phyloP scores from a whole-genome alignment of 2,888 invertebrate species.

The Drosophila diplacantha region DNA sequence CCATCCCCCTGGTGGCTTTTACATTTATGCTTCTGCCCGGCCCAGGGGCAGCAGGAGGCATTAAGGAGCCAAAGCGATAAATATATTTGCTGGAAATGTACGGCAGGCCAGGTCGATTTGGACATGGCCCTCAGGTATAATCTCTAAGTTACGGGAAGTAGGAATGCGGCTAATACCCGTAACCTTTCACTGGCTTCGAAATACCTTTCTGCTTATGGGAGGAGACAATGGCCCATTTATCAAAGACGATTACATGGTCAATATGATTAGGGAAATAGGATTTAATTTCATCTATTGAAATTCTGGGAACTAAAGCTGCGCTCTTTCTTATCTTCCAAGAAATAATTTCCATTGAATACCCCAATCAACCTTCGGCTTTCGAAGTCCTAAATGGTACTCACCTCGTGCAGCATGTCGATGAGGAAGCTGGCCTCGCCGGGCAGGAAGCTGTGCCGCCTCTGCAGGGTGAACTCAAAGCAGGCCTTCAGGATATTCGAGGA shows the following conservation, averaged over 20 bases:
- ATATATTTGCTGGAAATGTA: conserved; percentile 5
- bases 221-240: neutral
- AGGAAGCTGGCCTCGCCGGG: conserved; percentile 78
- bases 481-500: conserved; percentile 76
- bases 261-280: conserved; percentile 3
- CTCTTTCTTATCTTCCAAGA: neutral
- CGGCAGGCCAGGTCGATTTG: neutral
- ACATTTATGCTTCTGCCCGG: conserved; percentile 11
- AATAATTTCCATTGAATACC: neutral
- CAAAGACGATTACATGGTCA: conserved; percentile 6
- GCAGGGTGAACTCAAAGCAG: conserved; percentile 75
- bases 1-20: conserved; percentile 17
- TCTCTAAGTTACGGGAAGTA: neutral
- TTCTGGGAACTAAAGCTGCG: neutral
- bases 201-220: neutral
- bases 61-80: conserved; percentile 6
- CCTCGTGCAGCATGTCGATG: conserved; percentile 77
- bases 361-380: neutral
- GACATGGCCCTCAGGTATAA: conserved; percentile 1
- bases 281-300: neutral
- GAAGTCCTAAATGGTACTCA: conserved; percentile 44
- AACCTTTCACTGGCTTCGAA: neutral
- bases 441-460: conserved; percentile 73
- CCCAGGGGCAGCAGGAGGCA: neutral
- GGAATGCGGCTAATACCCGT: neutral